Percentiles rank a stretch among this genome's conserved stretches.
phyloP scores from a whole-genome alignment of 2,888 invertebrate species.

The Tenodera sinensis region DNA sequence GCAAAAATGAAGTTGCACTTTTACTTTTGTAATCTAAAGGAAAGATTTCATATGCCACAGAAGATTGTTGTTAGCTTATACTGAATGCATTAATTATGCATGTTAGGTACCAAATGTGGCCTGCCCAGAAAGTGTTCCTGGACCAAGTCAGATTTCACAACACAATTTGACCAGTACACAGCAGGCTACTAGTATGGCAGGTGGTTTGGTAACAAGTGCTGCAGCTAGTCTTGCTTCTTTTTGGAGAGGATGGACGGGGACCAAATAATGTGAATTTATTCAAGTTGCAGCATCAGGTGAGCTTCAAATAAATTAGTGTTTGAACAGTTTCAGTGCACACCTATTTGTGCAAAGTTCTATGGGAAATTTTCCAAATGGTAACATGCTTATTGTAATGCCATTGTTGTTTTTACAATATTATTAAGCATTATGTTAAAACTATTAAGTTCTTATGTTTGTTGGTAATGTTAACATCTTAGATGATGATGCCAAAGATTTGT shows the following conservation, averaged over 20 bases:
- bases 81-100: neutral
- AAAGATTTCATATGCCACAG: conserved; percentile 14
- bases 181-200: conserved; percentile 55
- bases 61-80: neutral
- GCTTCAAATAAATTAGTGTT: too few species aligned
- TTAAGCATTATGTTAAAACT: too few species aligned
- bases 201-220: conserved; percentile 75
- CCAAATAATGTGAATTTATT: conserved; percentile 44
- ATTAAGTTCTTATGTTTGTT: too few species aligned
- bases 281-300: neutral
- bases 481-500: too few species aligned
- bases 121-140: conserved; percentile 50
- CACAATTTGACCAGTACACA: conserved; percentile 36
- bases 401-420: too few species aligned
- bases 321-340: too few species aligned
- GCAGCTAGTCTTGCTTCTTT: conserved; percentile 79
- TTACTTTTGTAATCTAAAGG: neutral
- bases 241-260: conserved; percentile 69
- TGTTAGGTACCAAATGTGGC: conserved; percentile 53
- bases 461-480: too few species aligned
- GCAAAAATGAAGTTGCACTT: neutral
- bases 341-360: too few species aligned
- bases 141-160: conserved; percentile 36
- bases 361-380: too few species aligned
- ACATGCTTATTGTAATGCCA: too few species aligned